Evolutionary conservation across 2,888 invertebrate genomes (phyloP), one percentile per base, ranked within the genome.

Genomic region (Fragum whitleyi): DNA sequence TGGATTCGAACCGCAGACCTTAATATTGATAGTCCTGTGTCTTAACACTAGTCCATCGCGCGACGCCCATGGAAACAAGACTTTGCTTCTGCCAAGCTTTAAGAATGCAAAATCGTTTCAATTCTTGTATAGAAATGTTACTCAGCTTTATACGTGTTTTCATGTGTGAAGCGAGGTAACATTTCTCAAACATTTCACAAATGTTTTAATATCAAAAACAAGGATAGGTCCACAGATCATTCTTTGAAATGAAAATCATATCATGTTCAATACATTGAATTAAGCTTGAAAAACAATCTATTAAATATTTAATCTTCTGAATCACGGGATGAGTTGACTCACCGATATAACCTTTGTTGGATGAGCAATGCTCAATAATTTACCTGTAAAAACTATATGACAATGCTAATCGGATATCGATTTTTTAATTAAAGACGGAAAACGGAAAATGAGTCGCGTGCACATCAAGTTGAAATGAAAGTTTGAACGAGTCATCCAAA

Each of bases 351-450:
- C 47, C 47, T 47, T 47, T n/a, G 3, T 2, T 3, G 19, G 47
- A 47, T 47, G 47, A 47, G 47, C 47, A 47, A 47, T 47, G 47
- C n/a, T 47, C 47, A n/a, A 47, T 47, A 47, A 9, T 47, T 47
- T 47, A 47, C 47, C 47, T 47, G 47, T 47, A 47, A 47, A 47
- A 39, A 39, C 7, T 36, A 3, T 19, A 47, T 47, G 47, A 47
- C 47, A 47, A 47, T 47, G 47, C 47, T 47, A 47, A 47, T 47
- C 47, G 47, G 47, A 47, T 47, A 47, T 47, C 47, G 47, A 47
- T 47, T 47, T 47, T 47, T 47, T 47, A 47, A 47, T 47, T 47
- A 47, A 47, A 47, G 47, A n/a, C 14, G 16, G 47, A 47, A 47
- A 47, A 47, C 47, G 47, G 47, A 47, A 47, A 47, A 47, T 47